Conservation (phyloP, 2,113 vertebrate species). For the Gadus macrocephalus region DNA sequence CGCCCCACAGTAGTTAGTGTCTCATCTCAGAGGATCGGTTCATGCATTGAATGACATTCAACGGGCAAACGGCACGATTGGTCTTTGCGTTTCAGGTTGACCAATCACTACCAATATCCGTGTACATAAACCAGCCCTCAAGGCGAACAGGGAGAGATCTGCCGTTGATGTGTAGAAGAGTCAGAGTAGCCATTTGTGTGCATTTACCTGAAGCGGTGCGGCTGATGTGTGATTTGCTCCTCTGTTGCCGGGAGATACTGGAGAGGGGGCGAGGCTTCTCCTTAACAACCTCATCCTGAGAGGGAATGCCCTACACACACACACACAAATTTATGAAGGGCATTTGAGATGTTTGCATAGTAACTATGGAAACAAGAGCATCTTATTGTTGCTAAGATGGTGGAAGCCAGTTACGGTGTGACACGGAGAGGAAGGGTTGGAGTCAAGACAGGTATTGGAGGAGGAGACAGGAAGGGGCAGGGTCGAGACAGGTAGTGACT, state of each 20-base stretch:
- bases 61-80: too few species aligned
- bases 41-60: too few species aligned
- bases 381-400: too few species aligned
- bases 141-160: too few species aligned
- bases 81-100: neutral
- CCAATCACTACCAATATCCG: neutral
- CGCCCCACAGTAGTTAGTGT: too few species aligned
- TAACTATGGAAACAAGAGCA: too few species aligned
- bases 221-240: conserved; percentile 85
- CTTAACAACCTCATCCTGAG: conserved; percentile 80
- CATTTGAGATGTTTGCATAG: neutral
- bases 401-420: neutral
- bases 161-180: neutral
- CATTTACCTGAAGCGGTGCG: conserved; percentile 87
- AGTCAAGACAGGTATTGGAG: neutral
- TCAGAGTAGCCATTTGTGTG: neutral
- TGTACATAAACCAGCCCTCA: neutral
- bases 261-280: conserved; percentile 78
- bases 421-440: neutral
- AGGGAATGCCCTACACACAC: conserved; percentile 9
- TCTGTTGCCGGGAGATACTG: conserved; percentile 79
- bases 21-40: too few species aligned
- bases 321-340: neutral
- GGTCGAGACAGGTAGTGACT: neutral
- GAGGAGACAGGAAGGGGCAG: too few species aligned